Evolutionary conservation across 2,888 invertebrate genomes (phyloP), one percentile per base, ranked within the genome.

Genomic region (Parascotia fuliginaria): DNA sequence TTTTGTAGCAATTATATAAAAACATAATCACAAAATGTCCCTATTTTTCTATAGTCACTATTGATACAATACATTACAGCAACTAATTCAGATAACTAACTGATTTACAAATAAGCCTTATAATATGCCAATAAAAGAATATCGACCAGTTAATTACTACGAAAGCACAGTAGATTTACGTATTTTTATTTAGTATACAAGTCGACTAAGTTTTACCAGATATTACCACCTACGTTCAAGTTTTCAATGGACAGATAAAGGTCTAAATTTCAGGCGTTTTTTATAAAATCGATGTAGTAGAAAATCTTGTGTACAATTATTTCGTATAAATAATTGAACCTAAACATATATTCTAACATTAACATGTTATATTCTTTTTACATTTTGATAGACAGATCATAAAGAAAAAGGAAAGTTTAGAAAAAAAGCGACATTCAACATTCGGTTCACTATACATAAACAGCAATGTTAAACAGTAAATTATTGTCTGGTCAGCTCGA

Each of bases 401-500:
- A 40, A 33, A 31, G 34, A 29, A 31, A 16, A 27, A 16, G 9
- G 9, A 14, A 29, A 39, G 12, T 13, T 12, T 13, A 31, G 14
- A 9, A 32, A 33, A 27, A n/a, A 38, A 24, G 24, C 24, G 1
- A 12, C 9, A n/a, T 14, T 31, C 14, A 31, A 15, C 31, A 14
- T 19, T 11, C 40, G 19, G 15, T 7, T 12, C 31, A n/a, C 9
- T 19, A 29, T 39, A 44, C 4, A 22, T 1, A 29, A 42, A 39
- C 14, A 29, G 24, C 19, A 9, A 37, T 14, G 40, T 4, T 42
- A 54, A 45, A 55, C 33, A 61, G 32, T 52, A 54, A 65, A 61
- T 86, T 87, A 87, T 86, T 86, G 87, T 87, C 87, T 80, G 70
- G 74, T 77, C 79, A 83, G 80, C 79, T 65, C 67, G 73, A 68